These are phyloP conservation scores for Panthera tigris DNA, from an alignment of 2,113 vertebrate genomes.

Conservation along the genomic window DNA sequence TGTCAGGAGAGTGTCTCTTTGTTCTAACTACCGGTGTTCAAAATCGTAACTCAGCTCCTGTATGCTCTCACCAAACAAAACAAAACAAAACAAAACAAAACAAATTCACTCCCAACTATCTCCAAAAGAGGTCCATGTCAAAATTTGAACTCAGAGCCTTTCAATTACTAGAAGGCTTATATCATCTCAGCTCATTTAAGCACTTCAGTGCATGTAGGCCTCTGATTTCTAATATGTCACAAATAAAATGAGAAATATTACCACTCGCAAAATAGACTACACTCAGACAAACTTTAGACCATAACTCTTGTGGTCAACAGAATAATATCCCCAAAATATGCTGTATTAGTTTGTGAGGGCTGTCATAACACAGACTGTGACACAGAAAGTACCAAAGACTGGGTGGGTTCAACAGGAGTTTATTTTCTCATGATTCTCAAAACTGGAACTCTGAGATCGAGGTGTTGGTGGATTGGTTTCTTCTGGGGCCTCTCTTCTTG, in stretches of 20 bases:
- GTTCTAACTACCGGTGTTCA: background rate
- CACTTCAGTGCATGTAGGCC: rapidly evolving
- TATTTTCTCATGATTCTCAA: background rate
- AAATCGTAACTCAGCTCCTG: background rate
- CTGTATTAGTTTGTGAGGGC: background rate
- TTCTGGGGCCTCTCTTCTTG: background rate
- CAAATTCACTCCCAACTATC: too few relatives aligned
- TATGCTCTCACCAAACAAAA: background rate
- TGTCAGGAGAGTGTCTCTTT: background rate
- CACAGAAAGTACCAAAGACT: background rate
- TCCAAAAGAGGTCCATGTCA: background rate
- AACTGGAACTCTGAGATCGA: background rate
- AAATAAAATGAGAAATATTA: background rate
- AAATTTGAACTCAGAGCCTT: background rate
- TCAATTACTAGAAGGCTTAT: rapidly evolving
- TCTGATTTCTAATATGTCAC: background rate
- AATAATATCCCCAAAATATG: background rate
- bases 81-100: too few relatives aligned
- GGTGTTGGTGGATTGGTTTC: background rate
- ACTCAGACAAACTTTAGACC: background rate
- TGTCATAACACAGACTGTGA: background rate
- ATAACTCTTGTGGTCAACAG: background rate
- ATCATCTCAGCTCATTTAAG: too few relatives aligned
- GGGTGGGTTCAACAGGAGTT: background rate
- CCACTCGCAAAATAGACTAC: background rate